phyloP scores from a whole-genome alignment of 2,797 vertebrate genomes.

The Pseudomugil gertrudae region DNA sequence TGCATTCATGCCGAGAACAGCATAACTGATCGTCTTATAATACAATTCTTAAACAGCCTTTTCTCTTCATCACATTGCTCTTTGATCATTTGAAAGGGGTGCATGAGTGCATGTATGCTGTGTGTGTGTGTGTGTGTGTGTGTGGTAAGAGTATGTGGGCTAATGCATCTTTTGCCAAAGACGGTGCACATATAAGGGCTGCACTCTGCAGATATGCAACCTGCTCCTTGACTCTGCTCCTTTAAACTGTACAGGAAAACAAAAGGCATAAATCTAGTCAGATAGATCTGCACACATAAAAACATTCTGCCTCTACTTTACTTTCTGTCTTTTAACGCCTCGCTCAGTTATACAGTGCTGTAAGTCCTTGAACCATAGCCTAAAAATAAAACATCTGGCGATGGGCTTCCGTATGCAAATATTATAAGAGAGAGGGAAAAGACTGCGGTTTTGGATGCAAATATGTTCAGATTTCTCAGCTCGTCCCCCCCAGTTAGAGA shows the following conservation, averaged over 20 bases:
- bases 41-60: constrained; percentile 55
- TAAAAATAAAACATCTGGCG: constrained; percentile 85
- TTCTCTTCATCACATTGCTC: constrained; percentile 40
- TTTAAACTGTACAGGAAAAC: constrained; percentile 70
- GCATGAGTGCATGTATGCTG: constrained; percentile 9
- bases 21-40: constrained; percentile 57
- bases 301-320: constrained; percentile 53
- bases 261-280: constrained; percentile 79
- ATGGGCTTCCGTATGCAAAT: constrained; percentile 81
- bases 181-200: constrained; percentile 62
- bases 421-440: constrained; percentile 56
- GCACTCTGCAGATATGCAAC: constrained; percentile 77
- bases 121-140: constrained; percentile 39
- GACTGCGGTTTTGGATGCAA: constrained; percentile 80
- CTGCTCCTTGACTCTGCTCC: constrained; percentile 68
- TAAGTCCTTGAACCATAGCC: constrained; percentile 79
- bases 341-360: constrained; percentile 68
- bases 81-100: constrained; percentile 46
- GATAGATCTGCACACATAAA: constrained; percentile 73
- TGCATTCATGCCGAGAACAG: constrained; percentile 53
- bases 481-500: constrained; percentile 58
- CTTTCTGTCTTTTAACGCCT: constrained; percentile 27
- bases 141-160: constrained; percentile 65
- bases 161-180: constrained; percentile 59
- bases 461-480: constrained; percentile 79